phyloP scores from a whole-genome alignment of 53 echinoderm and acorn worm genomes.

The Paelopatides confundens region DNA sequence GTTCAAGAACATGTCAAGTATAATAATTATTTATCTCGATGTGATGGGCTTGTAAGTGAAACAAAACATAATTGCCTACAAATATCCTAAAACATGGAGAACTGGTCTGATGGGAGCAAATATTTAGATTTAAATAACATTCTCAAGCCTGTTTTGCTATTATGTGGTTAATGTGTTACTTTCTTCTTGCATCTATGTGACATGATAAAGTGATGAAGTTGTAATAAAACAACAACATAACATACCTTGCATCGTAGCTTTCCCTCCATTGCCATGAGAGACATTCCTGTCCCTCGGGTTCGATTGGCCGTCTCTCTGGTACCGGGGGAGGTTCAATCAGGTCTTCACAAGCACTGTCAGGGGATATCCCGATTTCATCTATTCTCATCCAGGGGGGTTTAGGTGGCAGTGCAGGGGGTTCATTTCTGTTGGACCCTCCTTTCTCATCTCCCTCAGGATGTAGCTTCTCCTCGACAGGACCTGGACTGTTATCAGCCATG shows the following conservation, averaged over 20 bases:
- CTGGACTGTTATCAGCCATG: not conserved
- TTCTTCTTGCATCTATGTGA: too few species aligned
- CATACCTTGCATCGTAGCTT: constrained; percentile 23
- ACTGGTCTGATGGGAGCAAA: too few species aligned
- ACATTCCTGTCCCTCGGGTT: constrained; percentile 35
- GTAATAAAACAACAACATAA: not conserved
- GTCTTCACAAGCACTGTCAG: constrained; percentile 4
- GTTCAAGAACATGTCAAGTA: too few species aligned
- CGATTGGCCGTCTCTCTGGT: constrained; percentile 36
- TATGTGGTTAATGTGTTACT: too few species aligned
- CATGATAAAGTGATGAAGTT: too few species aligned
- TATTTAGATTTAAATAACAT: too few species aligned
- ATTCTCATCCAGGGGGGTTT: constrained; percentile 46
- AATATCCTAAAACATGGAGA: too few species aligned
- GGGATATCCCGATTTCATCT: not conserved
- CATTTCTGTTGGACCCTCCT: not conserved
- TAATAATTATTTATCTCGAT: too few species aligned
- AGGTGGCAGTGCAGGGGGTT: constrained; percentile 25
- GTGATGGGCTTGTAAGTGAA: too few species aligned
- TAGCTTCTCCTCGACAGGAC: not conserved
- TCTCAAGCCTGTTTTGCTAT: too few species aligned
- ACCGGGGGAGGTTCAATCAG: constrained; percentile 12
- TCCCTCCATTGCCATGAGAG: constrained; percentile 35
- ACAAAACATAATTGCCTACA: too few species aligned
- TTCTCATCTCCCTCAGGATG: not conserved